These are phyloP conservation scores for Drosophila lini DNA, from an alignment of 1,140 invertebrate species.

Conservation along the genomic window DNA sequence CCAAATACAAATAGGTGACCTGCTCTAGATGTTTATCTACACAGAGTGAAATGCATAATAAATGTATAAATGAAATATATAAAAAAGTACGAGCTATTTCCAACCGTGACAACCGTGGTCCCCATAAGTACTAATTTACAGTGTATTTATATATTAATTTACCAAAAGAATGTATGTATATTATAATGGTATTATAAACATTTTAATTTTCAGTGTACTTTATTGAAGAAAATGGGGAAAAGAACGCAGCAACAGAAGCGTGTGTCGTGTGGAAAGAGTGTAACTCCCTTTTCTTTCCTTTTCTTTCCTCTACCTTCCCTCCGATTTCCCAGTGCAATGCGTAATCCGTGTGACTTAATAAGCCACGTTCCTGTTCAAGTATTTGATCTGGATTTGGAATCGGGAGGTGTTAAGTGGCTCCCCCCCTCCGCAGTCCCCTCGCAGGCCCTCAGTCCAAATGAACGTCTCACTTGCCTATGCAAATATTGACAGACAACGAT, in stretches of 20 bases:
- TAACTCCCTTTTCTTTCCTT: neutral
- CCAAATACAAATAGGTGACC: slow-evolving; percentile 53
- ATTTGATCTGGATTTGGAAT: slow-evolving; percentile 45
- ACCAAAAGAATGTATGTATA: no score
- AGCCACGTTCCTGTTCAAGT: slow-evolving; percentile 64
- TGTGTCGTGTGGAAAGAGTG: slow-evolving; percentile 28
- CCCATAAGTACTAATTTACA: no score
- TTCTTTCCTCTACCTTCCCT: no score
- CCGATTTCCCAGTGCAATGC: slow-evolving; percentile 23
- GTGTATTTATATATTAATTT: no score
- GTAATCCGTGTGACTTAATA: slow-evolving; percentile 77
- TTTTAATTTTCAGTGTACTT: neutral
- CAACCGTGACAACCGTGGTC: no score
- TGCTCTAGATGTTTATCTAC: slow-evolving; percentile 54
- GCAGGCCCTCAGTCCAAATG: neutral
- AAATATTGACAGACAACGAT: slow-evolving; percentile 63
- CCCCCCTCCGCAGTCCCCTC: neutral
- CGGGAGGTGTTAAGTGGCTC: slow-evolving; percentile 33
- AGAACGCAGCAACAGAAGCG: slow-evolving; percentile 16
- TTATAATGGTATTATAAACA: no score
- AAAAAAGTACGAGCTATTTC: no score
- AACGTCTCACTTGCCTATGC: slow-evolving; percentile 49
- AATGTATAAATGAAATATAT: neutral
- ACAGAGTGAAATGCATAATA: neutral
- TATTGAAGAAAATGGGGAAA: neutral